Conservation (phyloP, 2,797 vertebrate species). For the Acanthornis magna region DNA sequence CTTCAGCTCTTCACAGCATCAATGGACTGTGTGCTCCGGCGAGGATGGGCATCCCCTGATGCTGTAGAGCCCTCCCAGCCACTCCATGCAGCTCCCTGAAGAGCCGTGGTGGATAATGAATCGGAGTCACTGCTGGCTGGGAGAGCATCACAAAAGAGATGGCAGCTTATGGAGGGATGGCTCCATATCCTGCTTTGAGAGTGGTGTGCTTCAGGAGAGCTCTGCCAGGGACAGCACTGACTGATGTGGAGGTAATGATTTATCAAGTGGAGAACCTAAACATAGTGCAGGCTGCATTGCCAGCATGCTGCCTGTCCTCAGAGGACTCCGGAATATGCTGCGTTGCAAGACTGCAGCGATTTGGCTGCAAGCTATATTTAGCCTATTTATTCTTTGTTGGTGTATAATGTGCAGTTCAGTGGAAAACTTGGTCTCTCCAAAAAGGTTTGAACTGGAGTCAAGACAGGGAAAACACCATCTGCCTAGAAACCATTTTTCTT, state of each 20-base stretch:
- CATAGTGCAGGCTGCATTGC: neutral
- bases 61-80: neutral
- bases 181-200: neutral
- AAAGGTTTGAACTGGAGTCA: constrained; percentile 61
- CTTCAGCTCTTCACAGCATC: neutral
- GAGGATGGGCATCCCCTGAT: neutral
- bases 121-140: neutral
- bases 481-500: constrained; percentile 46
- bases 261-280: neutral
- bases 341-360: constrained; percentile 43
- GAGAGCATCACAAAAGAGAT: neutral
- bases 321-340: constrained; percentile 23
- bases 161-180: neutral
- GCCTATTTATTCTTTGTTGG: constrained; percentile 67
- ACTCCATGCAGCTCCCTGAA: fast-evolving
- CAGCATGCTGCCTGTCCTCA: constrained; percentile 48
- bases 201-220: neutral
- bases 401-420: constrained; percentile 60
- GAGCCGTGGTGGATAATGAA: neutral
- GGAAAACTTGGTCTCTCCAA: constrained; percentile 60
- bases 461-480: constrained; percentile 67
- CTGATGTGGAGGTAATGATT: neutral
- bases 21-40: neutral
- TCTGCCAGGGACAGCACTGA: neutral
- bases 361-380: constrained; percentile 66